Conservation (phyloP, 2,113 vertebrate genomes). For the Euleptes europaea region DNA sequence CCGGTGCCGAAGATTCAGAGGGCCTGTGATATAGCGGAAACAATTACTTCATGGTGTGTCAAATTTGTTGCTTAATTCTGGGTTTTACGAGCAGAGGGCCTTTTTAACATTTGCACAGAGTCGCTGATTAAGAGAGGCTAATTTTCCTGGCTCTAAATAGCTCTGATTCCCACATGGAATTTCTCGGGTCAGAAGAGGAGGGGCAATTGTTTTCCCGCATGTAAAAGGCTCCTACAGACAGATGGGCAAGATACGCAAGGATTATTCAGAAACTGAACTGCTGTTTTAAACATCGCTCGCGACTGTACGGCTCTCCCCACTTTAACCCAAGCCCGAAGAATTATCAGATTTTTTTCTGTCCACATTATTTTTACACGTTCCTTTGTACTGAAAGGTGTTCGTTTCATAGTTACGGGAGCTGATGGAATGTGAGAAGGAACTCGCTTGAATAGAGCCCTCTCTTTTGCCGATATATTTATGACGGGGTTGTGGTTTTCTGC, state of each 20-base stretch:
- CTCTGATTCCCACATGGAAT: conserved; percentile 21
- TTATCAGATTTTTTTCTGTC: conserved; percentile 1
- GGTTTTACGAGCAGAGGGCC: conserved; percentile 38
- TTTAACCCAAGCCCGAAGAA: background rate
- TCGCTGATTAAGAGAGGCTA: background rate
- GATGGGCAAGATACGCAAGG: rapidly evolving
- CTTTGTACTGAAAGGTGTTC: background rate
- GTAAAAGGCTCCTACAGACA: background rate
- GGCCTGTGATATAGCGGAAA: background rate
- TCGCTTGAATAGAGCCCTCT: background rate
- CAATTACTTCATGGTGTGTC: conserved; percentile 26
- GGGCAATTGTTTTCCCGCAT: background rate
- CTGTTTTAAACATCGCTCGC: rapidly evolving
- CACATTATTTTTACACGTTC: background rate
- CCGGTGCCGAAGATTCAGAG: background rate
- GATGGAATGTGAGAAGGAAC: background rate
- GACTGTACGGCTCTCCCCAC: rapidly evolving
- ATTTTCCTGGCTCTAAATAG: conserved; percentile 25
- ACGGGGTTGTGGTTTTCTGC: background rate
- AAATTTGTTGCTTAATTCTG: conserved; percentile 37
- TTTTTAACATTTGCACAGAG: background rate
- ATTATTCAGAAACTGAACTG: background rate
- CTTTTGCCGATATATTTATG: background rate
- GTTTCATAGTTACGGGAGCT: rapidly evolving
- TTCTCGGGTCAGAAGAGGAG: background rate